Base-by-base conservation (phyloP, 2,888 invertebrate species). In the Epirrhoe tristata region DNA sequence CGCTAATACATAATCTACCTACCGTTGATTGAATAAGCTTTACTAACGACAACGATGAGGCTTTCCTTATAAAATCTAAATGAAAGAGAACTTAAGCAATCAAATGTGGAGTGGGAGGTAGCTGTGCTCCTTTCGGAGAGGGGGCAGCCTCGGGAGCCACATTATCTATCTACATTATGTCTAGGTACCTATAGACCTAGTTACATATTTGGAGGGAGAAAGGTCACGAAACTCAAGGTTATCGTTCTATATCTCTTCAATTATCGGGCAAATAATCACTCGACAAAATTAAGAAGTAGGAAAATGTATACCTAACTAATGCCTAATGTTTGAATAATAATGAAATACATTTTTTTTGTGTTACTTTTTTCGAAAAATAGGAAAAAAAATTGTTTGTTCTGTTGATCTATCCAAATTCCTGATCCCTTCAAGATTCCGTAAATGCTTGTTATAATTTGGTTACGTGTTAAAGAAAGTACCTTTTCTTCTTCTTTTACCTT, bases 161-260 rank as follows among this genome's bases (percentile, higher is more conserved):
- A 66, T 66, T 67, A 61, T 61, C 50, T 58, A 58, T 61, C 43
- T 63, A 54, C 63, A 58, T 63, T 66, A 58, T 64, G 57, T 48
- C 58, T 65, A 24, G 24, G 24, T 24, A 62, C 53, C 52, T 65
- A 65, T 66, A 69, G 60, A 60, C 60, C 54, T 66, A 61, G 52
- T 70, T 58, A 64, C 51, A 68, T 63, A 62, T 58, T 64, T 53
- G 54, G 51, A 58, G 60, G 64, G 64, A 31, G 51, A 53, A 67
- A 67, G 58, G 58, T 64, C 58, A 58, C 59, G 50, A 58, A 57
- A 57, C 64, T 68, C 68, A 64, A 68, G 64, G 64, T 64, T 68
- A 68, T 61, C 59, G 64, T 62, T 55, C 58, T 46, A 62, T 53
- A 58, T 64, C 58, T 63, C 60, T 62, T 56, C 50, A 67, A 72